These are phyloP conservation scores for Rhineura floridana DNA, from an alignment of 2,113 vertebrate genomes.

Conservation along the genomic window DNA sequence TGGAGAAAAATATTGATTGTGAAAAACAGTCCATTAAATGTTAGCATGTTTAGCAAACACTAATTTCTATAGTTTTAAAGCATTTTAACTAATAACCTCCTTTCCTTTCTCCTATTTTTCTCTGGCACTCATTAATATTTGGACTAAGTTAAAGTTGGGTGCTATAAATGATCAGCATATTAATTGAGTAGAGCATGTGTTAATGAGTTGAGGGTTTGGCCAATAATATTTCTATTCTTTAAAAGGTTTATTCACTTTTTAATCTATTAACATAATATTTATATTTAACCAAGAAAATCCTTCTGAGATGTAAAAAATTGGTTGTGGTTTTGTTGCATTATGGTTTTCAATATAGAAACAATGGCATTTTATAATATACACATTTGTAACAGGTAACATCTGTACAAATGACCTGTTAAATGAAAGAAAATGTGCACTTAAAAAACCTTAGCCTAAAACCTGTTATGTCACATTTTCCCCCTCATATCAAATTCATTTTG, in stretches of 20 bases:
- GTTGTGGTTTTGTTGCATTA: slow-evolving; percentile 30
- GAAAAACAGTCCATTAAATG: not conserved
- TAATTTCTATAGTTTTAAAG: slow-evolving; percentile 24
- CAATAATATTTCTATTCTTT: not conserved
- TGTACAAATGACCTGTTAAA: slow-evolving; percentile 33
- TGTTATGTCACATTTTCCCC: not conserved
- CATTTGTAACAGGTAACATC: slow-evolving; percentile 19
- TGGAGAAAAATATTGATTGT: not conserved
- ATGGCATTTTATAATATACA: slow-evolving; percentile 24
- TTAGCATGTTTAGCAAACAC: not conserved
- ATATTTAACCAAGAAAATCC: slow-evolving; percentile 39
- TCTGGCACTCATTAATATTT: slow-evolving; percentile 14
- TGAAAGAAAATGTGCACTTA: slow-evolving; percentile 25
- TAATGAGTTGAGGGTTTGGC: slow-evolving; percentile 17
- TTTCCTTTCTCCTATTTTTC: too few species aligned
- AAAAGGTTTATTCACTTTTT: slow-evolving; percentile 10
- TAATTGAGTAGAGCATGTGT: not conserved
- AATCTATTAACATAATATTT: slow-evolving; percentile 46
- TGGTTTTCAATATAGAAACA: slow-evolving; percentile 6
- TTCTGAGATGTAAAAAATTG: slow-evolving; percentile 36
- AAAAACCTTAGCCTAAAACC: not conserved
- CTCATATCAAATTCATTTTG: not conserved
- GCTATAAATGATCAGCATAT: slow-evolving; percentile 46
- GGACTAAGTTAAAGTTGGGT: slow-evolving; percentile 14
- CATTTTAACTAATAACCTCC: not conserved